Base-by-base conservation (phyloP, 2,797 vertebrate species). In the Schizopygopsis malacanthus region DNA sequence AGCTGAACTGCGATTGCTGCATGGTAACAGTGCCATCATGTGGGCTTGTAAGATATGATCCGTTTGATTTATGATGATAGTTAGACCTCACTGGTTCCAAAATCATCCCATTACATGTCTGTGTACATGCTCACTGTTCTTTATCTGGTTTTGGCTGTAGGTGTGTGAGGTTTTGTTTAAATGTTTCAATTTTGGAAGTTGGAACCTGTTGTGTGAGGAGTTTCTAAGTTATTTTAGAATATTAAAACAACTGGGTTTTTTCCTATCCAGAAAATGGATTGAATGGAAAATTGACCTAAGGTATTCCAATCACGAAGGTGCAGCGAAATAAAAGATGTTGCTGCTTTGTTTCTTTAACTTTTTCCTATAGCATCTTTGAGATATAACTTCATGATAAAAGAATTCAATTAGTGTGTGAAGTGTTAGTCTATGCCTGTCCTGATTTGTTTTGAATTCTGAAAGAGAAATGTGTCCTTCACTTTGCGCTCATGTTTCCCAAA, bases 21-120 rank as follows among this genome's bases (percentile, higher is more conserved):
- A 76, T 52, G 3, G 43, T 67, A 65, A 76, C 43, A 67, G 82
- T 65, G 72, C 71, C 82, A 83, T 76, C 82, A 76, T 25, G 82
- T 76, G 82, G 82, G 13, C 20, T 16, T 18, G 13, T 33, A 59
- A 0, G 2, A 10, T 43, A 73, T 63, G 4, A 43, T n/a, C n/a
- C 2, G 4, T 43, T 43, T 56, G 47, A 22, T 54, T 33, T 13
- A n/a, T 37, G 11, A 22, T 37, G 11, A 18, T 28, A 6, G 12
- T 37, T 4, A 15, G 54, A 25, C 11, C 9, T n/a, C 50, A 20
- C 16, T 39, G 20, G 7, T 16, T 16, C 4, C 18, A 12, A 9
- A 52, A 37, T 8, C 63, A 25, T 52, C 28, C 0, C 20, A 20
- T 13, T 33, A 50, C 16, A 67, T 25, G 45, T 50, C 12, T 25